Percentiles rank a stretch among this genome's conserved stretches.
phyloP scores from a whole-genome alignment of 2,888 invertebrate genomes.

The Synergus japonicus region DNA sequence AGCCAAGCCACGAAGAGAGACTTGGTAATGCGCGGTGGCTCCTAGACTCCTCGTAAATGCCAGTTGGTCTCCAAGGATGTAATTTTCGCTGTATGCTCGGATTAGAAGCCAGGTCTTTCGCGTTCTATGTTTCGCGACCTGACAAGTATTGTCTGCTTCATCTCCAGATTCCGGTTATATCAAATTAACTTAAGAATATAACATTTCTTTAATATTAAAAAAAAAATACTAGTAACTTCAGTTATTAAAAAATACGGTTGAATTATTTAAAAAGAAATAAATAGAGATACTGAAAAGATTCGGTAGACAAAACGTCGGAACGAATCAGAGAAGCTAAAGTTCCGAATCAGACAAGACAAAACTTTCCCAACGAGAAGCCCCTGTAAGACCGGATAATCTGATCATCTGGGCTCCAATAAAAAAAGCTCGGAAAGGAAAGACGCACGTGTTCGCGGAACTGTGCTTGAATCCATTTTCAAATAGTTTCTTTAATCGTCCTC shows the following conservation, averaged over 20 bases:
- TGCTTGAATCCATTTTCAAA: constrained; percentile 39
- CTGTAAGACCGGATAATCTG: constrained; percentile 70
- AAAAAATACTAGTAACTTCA: background rate
- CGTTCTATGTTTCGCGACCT: constrained; percentile 33
- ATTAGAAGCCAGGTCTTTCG: constrained; percentile 67
- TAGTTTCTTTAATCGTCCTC: constrained; percentile 37
- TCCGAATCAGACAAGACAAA: constrained; percentile 57
- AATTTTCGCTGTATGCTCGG: constrained; percentile 71
- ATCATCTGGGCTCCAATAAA: constrained; percentile 65
- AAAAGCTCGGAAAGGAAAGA: constrained; percentile 48
- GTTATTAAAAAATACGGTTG: background rate
- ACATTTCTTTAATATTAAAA: background rate
- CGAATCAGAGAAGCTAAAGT: constrained; percentile 15
- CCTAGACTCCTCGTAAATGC: constrained; percentile 58
- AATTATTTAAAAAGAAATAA: background rate
- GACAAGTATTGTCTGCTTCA: constrained; percentile 28
- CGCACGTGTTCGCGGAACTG: constrained; percentile 28
- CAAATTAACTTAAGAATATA: background rate
- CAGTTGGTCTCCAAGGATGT: constrained; percentile 64
- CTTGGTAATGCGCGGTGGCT: constrained; percentile 55
- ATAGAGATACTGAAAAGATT: background rate
- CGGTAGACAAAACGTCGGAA: background rate
- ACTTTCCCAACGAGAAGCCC: constrained; percentile 66
- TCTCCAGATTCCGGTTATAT: background rate
- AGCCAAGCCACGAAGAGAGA: constrained; percentile 47